Conservation (phyloP, 1,140 invertebrate species). For the Nasonia giraulti region DNA sequence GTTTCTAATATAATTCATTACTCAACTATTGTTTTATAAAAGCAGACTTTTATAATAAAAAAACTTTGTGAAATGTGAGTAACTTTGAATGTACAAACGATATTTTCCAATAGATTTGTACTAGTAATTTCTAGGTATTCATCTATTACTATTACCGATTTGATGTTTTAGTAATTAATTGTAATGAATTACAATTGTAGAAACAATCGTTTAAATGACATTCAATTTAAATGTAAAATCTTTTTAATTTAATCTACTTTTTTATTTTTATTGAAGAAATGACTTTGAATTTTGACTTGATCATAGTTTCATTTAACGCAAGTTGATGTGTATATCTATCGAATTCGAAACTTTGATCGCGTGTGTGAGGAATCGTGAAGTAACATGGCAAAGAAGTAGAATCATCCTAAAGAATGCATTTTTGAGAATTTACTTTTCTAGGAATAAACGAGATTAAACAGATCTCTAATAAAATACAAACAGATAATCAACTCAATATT, state of each 20-base stretch:
- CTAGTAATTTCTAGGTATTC: neutral
- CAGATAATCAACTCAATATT: neutral
- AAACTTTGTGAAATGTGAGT: conserved; percentile 7
- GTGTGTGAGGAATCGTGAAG: conserved; percentile 29
- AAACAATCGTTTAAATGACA: conserved; percentile 29
- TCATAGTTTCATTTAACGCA: conserved; percentile 1
- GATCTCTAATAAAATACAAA: conserved; percentile 5
- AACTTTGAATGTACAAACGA: conserved; percentile 33
- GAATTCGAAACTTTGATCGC: conserved; percentile 18
- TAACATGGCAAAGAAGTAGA: neutral
- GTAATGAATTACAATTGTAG: neutral
- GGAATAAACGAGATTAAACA: neutral
- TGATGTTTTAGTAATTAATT: neutral
- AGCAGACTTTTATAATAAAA: conserved; percentile 24
- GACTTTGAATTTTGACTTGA: conserved; percentile 33
- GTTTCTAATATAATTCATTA: conserved; percentile 41
- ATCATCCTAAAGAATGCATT: conserved; percentile 28
- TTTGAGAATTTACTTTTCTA: conserved; percentile 16
- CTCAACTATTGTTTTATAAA: conserved; percentile 16
- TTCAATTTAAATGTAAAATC: neutral
- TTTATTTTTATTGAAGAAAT: conserved; percentile 22
- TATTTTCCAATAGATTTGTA: conserved; percentile 15
- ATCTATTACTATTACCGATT: neutral
- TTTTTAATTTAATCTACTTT: conserved; percentile 6
- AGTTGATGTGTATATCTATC: conserved; percentile 25